Percentiles rank a stretch among this genome's conserved stretches.
phyloP scores from a whole-genome alignment of 2,113 vertebrate genomes.

The Hemiscyllium ocellatum region DNA sequence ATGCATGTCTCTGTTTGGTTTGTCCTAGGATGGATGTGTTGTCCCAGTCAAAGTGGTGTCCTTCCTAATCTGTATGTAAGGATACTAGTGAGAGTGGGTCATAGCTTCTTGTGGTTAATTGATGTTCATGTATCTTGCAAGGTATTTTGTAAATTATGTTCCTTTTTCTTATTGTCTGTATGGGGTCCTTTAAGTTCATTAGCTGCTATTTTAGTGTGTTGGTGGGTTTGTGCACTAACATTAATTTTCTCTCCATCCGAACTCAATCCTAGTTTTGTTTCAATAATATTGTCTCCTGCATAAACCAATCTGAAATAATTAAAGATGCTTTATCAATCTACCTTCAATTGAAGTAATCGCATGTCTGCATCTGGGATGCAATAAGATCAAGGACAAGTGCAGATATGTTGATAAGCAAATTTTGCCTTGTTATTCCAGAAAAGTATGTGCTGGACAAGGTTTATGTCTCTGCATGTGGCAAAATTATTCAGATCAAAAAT shows the following conservation, averaged over 20 bases:
- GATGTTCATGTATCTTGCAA: too few species aligned
- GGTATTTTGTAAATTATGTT: too few species aligned
- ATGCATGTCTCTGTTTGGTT: too few species aligned
- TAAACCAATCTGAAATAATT: neutral
- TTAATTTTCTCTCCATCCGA: neutral
- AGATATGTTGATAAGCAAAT: neutral
- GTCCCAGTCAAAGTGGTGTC: too few species aligned
- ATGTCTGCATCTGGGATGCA: neutral
- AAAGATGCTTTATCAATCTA: neutral
- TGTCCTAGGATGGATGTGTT: too few species aligned
- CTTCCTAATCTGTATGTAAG: too few species aligned
- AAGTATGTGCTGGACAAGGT: neutral
- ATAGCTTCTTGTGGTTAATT: too few species aligned
- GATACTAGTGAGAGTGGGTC: too few species aligned
- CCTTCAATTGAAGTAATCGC: neutral
- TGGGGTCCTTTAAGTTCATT: too few species aligned
- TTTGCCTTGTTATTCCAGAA: neutral
- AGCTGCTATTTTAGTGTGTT: too few species aligned
- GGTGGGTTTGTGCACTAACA: too few species aligned
- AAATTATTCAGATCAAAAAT: neutral
- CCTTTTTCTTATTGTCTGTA: too few species aligned
- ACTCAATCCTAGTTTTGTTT: neutral
- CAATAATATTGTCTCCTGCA: neutral
- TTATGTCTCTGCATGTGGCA: neutral
- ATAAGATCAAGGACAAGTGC: neutral